These are phyloP conservation scores for Alligator mississippiensis DNA, from an alignment of 2,113 vertebrate genomes.

Conservation along the genomic window DNA sequence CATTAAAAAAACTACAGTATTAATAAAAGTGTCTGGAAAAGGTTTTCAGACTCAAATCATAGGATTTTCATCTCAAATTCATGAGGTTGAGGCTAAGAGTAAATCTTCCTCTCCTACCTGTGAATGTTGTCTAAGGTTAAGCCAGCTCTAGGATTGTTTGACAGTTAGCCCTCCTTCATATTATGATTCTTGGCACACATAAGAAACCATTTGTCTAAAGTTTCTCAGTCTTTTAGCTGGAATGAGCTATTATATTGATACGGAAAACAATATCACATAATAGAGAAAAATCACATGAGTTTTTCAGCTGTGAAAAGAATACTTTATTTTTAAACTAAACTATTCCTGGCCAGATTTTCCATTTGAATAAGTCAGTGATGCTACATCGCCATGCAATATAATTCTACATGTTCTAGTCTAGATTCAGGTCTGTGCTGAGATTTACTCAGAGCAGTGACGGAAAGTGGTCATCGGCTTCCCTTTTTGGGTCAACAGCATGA, in stretches of 20 bases:
- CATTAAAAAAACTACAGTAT: not conserved
- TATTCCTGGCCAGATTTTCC: not conserved
- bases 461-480: rapidly evolving
- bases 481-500: not conserved
- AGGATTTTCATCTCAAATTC: not conserved
- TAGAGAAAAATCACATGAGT: not conserved
- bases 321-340: not conserved
- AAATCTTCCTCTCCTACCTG: not conserved
- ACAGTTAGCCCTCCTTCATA: not conserved
- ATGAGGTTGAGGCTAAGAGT: not conserved
- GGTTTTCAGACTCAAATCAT: not conserved
- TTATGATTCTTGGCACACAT: not conserved
- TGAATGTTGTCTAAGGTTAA: not conserved
- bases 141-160: not conserved
- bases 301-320: not conserved
- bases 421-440: not conserved
- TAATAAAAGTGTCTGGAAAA: conserved; percentile 32
- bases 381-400: not conserved
- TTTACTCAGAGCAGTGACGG: not conserved
- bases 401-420: not conserved
- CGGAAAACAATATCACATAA: not conserved
- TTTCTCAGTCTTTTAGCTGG: not conserved
- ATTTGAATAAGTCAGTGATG: not conserved
- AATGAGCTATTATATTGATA: not conserved
- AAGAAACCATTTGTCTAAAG: not conserved